Percentiles rank a stretch among this genome's conserved stretches.
Evolutionary conservation across 2,113 vertebrate genomes (phyloP).

Genomic region (Aegotheles bennettii): DNA sequence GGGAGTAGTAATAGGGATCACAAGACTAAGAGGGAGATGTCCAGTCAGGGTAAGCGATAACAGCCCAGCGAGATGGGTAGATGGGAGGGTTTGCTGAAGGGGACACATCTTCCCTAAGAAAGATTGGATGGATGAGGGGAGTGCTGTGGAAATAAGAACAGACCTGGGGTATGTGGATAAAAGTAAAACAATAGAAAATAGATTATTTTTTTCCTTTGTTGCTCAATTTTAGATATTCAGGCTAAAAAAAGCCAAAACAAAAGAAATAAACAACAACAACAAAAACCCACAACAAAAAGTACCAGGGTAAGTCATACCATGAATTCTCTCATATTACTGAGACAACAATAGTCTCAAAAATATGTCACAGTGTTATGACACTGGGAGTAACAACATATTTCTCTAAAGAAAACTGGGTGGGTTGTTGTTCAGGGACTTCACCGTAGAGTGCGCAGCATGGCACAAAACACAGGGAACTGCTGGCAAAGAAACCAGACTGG

Average conservation of each 20-base stretch:
- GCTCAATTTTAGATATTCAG: neutral
- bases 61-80: neutral
- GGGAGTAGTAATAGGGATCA: neutral
- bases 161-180: neutral
- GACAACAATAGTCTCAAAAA: neutral
- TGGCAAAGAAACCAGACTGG: neutral
- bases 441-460: rapidly evolving
- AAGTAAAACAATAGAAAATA: neutral
- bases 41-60: neutral
- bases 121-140: neutral
- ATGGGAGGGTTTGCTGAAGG: neutral
- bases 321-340: neutral
- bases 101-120: neutral
- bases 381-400: neutral
- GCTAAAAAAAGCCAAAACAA: neutral
- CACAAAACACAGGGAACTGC: neutral
- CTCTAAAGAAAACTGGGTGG: neutral
- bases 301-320: neutral
- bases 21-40: neutral
- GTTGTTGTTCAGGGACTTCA: neutral
- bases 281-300: neutral
- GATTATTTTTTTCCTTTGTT: neutral
- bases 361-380: neutral
- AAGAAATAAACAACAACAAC: no score
- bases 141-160: neutral